These are phyloP conservation scores for Solenodon paradoxus DNA, from an alignment of 2,113 vertebrate genomes.

Conservation along the genomic window DNA sequence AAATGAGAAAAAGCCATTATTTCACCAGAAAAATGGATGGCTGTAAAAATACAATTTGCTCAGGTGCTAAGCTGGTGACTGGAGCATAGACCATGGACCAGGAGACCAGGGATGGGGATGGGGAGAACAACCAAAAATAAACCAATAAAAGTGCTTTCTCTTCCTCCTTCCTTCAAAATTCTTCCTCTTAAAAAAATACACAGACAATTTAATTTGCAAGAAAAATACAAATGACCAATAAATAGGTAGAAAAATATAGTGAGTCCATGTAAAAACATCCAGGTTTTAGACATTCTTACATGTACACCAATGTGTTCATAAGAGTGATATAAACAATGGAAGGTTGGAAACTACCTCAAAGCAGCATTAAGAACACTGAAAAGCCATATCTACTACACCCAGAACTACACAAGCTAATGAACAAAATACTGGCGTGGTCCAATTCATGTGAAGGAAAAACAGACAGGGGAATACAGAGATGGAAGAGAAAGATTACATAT, in stretches of 20 bases:
- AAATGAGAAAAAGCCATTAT: not conserved
- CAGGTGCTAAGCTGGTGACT: too few relatives aligned
- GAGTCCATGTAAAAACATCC: not conserved
- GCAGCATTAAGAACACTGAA: not conserved
- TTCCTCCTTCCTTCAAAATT: too few relatives aligned
- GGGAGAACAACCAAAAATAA: too few relatives aligned
- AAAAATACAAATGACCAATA: not conserved
- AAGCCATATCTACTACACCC: not conserved
- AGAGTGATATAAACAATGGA: not conserved
- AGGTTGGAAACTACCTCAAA: not conserved
- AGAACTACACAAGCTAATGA: not conserved
- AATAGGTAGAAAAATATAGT: not conserved
- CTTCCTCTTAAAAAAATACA: too few relatives aligned
- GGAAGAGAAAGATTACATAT: not conserved
- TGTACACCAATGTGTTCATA: not conserved
- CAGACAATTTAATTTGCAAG: too few relatives aligned
- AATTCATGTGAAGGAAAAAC: not conserved
- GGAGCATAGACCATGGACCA: too few relatives aligned
- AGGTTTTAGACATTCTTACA: not conserved
- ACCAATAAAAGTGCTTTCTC: too few relatives aligned
- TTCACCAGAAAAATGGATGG: not conserved
- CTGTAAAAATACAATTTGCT: not conserved
- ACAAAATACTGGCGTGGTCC: not conserved
- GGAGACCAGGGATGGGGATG: too few relatives aligned
- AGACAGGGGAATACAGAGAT: not conserved